Percentiles rank a stretch among this genome's conserved stretches.
phyloP scores from a whole-genome alignment of 2,113 vertebrate species.

The Eptatretus burgeri region DNA sequence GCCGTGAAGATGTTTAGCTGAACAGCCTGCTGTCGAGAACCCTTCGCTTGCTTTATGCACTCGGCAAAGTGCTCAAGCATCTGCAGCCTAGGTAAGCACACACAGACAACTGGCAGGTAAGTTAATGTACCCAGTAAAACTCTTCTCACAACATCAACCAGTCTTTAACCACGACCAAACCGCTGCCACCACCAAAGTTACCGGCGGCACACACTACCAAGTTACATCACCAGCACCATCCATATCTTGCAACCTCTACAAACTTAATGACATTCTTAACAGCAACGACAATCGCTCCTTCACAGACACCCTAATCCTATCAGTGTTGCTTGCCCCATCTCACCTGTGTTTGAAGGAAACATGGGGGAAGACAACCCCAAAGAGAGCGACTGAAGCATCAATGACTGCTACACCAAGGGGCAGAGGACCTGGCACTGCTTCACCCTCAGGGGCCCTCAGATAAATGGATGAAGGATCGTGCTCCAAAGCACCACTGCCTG shows the following conservation, averaged over 20 bases:
- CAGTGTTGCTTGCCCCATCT: constrained; percentile 8
- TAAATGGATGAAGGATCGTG: constrained; percentile 95
- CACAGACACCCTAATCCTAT: no score
- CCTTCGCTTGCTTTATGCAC: constrained; percentile 94
- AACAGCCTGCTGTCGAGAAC: constrained; percentile 81
- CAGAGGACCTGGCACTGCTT: constrained; percentile 73
- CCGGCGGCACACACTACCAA: no score
- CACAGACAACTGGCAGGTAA: no score
- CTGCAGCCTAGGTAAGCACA: constrained; percentile 34
- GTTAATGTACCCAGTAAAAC: no score
- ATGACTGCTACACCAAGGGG: constrained; percentile 88
- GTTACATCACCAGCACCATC: no score
- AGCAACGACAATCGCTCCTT: no score
- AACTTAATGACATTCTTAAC: no score
- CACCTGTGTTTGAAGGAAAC: constrained; percentile 92
- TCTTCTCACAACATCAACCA: no score
- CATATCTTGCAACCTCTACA: no score
- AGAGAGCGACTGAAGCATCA: constrained; percentile 77
- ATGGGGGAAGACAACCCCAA: constrained; percentile 89
- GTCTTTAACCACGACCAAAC: no score
- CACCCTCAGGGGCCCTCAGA: constrained; percentile 53
- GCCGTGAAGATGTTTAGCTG: constrained; percentile 96
- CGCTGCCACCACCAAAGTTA: no score
- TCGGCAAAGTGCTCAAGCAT: constrained; percentile 99
- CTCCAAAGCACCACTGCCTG: constrained; percentile 79